Conservation (phyloP, 2,888 invertebrate genomes). For the Serrognathus titanus region DNA sequence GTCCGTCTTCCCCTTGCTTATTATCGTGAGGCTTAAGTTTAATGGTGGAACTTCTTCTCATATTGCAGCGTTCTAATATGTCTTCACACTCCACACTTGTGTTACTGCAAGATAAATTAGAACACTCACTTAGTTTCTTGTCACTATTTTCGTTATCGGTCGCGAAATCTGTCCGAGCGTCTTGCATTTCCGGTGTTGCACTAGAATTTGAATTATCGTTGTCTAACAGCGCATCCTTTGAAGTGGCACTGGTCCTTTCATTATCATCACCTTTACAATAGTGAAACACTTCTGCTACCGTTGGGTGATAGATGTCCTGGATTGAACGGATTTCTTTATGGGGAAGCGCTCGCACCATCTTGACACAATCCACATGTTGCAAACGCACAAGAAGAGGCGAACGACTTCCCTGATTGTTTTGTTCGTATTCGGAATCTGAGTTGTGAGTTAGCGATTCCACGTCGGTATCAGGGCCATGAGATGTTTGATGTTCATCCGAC, state of each 20-base stretch:
- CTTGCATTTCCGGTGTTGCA: conserved; percentile 57
- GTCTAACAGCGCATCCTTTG: conserved; percentile 67
- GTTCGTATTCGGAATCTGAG: conserved; percentile 65
- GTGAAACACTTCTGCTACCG: conserved; percentile 25
- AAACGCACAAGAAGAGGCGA: conserved; percentile 63
- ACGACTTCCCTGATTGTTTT: conserved; percentile 65
- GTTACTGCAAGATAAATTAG: conserved; percentile 42
- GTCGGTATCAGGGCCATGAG: conserved; percentile 61
- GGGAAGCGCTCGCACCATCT: conserved; percentile 41
- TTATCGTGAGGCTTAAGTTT: conserved; percentile 18
- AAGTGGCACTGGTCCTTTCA: conserved; percentile 66
- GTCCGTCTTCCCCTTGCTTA: conserved; percentile 20
- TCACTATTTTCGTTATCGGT: conserved; percentile 45
- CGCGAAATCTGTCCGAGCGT: conserved; percentile 42
- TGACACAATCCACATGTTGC: conserved; percentile 43
- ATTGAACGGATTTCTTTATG: conserved; percentile 25
- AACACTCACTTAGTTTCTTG: conserved; percentile 42
- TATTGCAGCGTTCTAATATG: conserved; percentile 23
- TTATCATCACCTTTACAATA: conserved; percentile 50
- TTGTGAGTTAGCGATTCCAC: conserved; percentile 55
- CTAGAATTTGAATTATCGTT: conserved; percentile 57
- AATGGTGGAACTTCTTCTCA: conserved; percentile 25
- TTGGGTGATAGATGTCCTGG: conserved; percentile 19
- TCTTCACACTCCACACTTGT: conserved; percentile 43
- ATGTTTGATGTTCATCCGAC: conserved; percentile 72